Base-by-base conservation (phyloP, 1,140 invertebrate genomes). In the Geopemphigus sp. region DNA sequence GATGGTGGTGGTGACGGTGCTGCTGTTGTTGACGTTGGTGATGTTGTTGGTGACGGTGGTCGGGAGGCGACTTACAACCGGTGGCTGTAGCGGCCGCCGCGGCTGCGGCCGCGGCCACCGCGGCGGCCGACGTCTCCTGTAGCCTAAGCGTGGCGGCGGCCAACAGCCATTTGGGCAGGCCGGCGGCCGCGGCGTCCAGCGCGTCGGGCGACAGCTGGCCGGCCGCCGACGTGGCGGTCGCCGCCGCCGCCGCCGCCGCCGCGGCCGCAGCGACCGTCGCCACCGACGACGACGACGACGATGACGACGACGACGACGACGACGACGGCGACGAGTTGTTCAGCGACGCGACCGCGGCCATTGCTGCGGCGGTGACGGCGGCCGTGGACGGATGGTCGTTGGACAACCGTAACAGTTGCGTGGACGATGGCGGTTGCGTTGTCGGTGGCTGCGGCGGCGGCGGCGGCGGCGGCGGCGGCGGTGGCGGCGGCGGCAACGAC, bases 21-120 rank as follows among this genome's bases (percentile, higher is more conserved):
- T 92, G 88, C 26, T 92, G 92, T 86, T 92, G 90, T 84, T 92
- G 91, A 1, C 50, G 84, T 83, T 84, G 82, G 83, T 82, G 84
- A 82, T 80, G 82, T 83, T 82, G 68, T n/a, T 73, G 82, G 81
- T 81, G 88, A 85, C 81, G 87, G 81, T 73, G 88, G 87, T 81
- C 86, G 8, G 63, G 82, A 74, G 72, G 86, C 86, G 81, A 81
- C 76, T 88, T 88, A 81, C 22, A 4, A 0, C 24, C 19, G 45
- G 90, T 90, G 74, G 90, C 90, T 81, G 88, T 85, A 80, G 89
- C 89, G 80, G 90, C 56, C 8, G 56, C 56, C 10, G 56, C 54
- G 10, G 64, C 63, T 10, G 63, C 70, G 10, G 70, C 50, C 10
- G 70, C 85, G 68, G 87, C 88, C 70, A 88, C 89, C 81, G 90